Conservation (phyloP, 2,113 vertebrate genomes). For the Panthera leo region DNA sequence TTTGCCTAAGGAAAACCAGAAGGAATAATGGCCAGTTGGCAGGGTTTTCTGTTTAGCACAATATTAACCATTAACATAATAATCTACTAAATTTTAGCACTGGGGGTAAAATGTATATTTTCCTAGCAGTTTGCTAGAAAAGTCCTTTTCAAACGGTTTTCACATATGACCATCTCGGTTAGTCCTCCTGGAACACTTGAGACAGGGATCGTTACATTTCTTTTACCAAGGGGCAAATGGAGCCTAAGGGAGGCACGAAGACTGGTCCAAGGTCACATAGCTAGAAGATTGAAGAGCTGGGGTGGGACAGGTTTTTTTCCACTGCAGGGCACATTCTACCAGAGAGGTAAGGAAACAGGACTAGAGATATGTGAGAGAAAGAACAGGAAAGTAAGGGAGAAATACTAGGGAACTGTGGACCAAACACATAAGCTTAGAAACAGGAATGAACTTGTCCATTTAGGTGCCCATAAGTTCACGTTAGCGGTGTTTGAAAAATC, state of each 20-base stretch:
- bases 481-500: constrained; percentile 71
- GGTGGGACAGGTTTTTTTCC: not conserved
- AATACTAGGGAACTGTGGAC: constrained; percentile 62
- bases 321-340: not conserved
- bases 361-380: not conserved
- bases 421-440: constrained; percentile 75
- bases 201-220: not conserved
- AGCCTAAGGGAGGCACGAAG: not conserved
- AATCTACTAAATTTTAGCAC: constrained; percentile 78
- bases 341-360: not conserved
- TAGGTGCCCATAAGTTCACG: constrained; percentile 39
- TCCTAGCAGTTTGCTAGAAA: not conserved
- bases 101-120: constrained; percentile 74
- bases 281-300: not conserved
- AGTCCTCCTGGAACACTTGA: not conserved
- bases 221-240: not conserved
- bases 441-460: not conserved
- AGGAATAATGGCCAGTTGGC: constrained; percentile 76
- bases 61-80: constrained; percentile 81
- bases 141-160: constrained; percentile 1
- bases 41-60: constrained; percentile 78
- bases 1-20: constrained; percentile 78
- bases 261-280: not conserved
- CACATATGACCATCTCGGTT: not conserved
- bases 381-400: constrained; percentile 47